Evolutionary conservation across 2,797 vertebrate genomes (phyloP).

Genomic region (Hyperoplus lanceolatus): DNA sequence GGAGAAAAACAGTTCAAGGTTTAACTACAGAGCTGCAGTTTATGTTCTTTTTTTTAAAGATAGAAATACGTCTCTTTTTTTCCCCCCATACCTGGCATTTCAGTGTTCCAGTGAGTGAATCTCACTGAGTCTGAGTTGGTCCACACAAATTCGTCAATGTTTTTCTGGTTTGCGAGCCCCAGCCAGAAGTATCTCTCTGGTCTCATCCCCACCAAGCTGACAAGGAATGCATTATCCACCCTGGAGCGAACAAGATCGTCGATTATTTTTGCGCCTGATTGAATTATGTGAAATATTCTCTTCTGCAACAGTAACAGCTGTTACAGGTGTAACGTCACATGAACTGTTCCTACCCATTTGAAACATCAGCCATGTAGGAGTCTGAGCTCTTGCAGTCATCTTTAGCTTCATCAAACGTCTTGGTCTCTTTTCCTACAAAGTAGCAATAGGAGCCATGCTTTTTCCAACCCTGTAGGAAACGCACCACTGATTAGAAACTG

Average conservation of each 20-base stretch:
- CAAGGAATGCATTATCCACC: conserved; percentile 94
- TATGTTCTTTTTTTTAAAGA: neutral
- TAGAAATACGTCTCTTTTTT: neutral
- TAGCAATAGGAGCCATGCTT: conserved; percentile 93
- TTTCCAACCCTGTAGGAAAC: conserved; percentile 90
- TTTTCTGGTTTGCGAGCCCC: conserved; percentile 90
- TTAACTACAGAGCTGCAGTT: neutral
- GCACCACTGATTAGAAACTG: neutral
- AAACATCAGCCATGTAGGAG: conserved; percentile 89
- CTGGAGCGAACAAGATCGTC: conserved; percentile 75
- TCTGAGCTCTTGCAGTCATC: conserved; percentile 84
- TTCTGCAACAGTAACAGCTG: neutral
- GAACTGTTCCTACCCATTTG: conserved; percentile 87
- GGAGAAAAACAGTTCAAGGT: neutral
- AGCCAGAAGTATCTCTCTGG: conserved; percentile 94
- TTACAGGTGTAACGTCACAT: neutral
- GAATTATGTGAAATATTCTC: neutral
- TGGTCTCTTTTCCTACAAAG: conserved; percentile 86
- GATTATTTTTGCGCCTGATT: neutral
- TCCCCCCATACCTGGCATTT: conserved; percentile 90
- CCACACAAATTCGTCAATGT: conserved; percentile 90
- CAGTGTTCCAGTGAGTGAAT: conserved; percentile 93
- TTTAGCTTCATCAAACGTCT: conserved; percentile 90
- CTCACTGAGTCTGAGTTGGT: conserved; percentile 80
- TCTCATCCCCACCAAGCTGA: conserved; percentile 91